Percentiles rank a stretch among this genome's conserved stretches.
These are phyloP conservation scores for Lepidotrigona ventralis DNA, from an alignment of 1,140 invertebrate species.

Conservation along the genomic window DNA sequence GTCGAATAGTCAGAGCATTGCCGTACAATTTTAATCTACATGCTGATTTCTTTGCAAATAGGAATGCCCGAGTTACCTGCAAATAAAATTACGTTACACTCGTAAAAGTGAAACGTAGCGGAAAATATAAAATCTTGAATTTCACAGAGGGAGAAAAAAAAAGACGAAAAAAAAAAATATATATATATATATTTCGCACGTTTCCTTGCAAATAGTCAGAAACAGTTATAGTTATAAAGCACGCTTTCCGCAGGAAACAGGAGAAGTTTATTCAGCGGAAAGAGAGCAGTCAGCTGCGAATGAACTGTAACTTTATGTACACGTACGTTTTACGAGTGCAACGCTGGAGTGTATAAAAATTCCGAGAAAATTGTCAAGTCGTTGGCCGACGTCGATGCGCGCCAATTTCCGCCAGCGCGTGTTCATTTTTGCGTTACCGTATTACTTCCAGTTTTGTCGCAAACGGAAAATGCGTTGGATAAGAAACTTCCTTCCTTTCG, in stretches of 20 bases:
- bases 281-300: conserved; percentile 38
- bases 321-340: conserved; percentile 32
- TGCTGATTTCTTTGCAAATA: not conserved
- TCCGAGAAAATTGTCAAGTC: conserved; percentile 10
- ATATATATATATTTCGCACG: not conserved
- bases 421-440: not conserved
- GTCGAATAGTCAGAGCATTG: too few species aligned
- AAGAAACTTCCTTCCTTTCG: not conserved
- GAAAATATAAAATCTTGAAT: not conserved
- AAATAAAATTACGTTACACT: not conserved
- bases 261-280: conserved; percentile 29
- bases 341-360: conserved; percentile 26
- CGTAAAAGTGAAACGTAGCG: not conserved
- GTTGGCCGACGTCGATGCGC: not conserved
- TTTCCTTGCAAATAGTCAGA: not conserved
- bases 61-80: too few species aligned
- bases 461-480: not conserved
- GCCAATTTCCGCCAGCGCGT: not conserved
- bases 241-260: not conserved
- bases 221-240: conserved; percentile 34
- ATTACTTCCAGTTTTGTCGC: not conserved
- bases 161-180: too few species aligned
- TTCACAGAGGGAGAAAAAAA: too few species aligned
- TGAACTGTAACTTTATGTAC: not conserved
- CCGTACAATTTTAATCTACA: too few species aligned